Evolutionary conservation across 2,113 vertebrate species (phyloP), one percentile per base, ranked within the genome.

Genomic region (cattle (Bos taurus)): DNA sequence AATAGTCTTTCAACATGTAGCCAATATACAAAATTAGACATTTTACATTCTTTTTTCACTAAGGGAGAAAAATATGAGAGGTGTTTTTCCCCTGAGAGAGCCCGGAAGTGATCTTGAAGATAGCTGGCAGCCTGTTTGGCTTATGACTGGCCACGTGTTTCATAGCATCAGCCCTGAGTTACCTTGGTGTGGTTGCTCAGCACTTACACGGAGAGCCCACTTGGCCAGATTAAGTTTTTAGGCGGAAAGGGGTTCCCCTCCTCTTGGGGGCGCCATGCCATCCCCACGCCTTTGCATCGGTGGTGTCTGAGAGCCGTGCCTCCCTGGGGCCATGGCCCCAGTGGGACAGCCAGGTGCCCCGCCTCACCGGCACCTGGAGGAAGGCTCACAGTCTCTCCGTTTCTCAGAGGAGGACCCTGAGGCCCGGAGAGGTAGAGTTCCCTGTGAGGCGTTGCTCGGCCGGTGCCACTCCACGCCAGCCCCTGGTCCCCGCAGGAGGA

Each of bases 401-500:
- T 88, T 88, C 52, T n/a, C 33, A 16, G 60, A 83, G 56, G 46
- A 19, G n/a, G 57, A 21, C 23, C 40, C 30, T 0, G 3, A 87
- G 81, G 54, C 60, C 36, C 7, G 25, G 60, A 33, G 28, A 30
- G 13, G 23, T 6, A 19, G 13, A 36, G 33, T 7, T 43, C 33
- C 14, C 59, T 40, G 11, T 26, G 46, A 8, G 23, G 3, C 40
- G 48, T 46, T 43, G 23, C 57, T 28, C 11, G 1, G 3, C 62
- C 17, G 0, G 12, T 40, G 14, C 23, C 1, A 3, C 67, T 36
- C 17, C 4, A 14, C 71, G 50, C 30, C 33, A 28, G 48, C 17
- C 52, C 77, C 2, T 3, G 1, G 19, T 3, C 21, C 23, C 15
- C 3, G 0, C 1, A 5, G 43, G 59, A 12, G 50, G 64, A 2